Evolutionary conservation across 1,140 invertebrate species (phyloP), one percentile per base, ranked within the genome.

Genomic region (Drosophila sp.): DNA sequence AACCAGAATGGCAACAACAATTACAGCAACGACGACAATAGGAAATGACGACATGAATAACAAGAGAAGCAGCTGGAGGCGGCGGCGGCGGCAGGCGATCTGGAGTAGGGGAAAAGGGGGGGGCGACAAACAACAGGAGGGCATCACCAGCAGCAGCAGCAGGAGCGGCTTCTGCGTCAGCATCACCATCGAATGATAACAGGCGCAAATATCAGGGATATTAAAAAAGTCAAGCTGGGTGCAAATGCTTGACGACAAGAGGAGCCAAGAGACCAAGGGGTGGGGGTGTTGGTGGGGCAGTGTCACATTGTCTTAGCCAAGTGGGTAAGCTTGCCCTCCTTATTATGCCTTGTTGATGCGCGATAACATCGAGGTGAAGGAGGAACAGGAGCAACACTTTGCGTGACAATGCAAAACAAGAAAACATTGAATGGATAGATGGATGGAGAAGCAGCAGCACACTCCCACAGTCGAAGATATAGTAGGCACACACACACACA

Each of bases 1-100:
- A 82, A 87, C 82, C 83, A 87, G 82, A 89, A 87, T 83, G 83
- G 79, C 80, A 87, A 87, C 84, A 89, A 89, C 84, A 89, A 89
- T 89, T 84, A 84, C 84, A 89, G 60, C 77, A 66, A 73, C 69
- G 63, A 77, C 84, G 77, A 89, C 84, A 89, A 89, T 89, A 78
- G 84, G 84, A 89, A 89, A 89, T 89, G 84, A 84, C 84, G 80
- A 89, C 84, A 89, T 89, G 84, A 89, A 86, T 86, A 86, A 86
- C 83, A 86, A 86, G 79, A 81, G 67, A 66, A 71, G 64, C 65
- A 47, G 41, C 72, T 70, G 56, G 54, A 58, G 63, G 35, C 4
- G 11, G 64, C n/a, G 30, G 7, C 11, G 7, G 27, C 38, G 50
- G 68, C 58, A 7, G 27, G 32, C 55, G 17, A 17, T 35, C n/a